Percentiles rank a stretch among this genome's conserved stretches.
phyloP scores from a whole-genome alignment of 2,113 vertebrate genomes.

The Dunckerocampus dactyliophorus region DNA sequence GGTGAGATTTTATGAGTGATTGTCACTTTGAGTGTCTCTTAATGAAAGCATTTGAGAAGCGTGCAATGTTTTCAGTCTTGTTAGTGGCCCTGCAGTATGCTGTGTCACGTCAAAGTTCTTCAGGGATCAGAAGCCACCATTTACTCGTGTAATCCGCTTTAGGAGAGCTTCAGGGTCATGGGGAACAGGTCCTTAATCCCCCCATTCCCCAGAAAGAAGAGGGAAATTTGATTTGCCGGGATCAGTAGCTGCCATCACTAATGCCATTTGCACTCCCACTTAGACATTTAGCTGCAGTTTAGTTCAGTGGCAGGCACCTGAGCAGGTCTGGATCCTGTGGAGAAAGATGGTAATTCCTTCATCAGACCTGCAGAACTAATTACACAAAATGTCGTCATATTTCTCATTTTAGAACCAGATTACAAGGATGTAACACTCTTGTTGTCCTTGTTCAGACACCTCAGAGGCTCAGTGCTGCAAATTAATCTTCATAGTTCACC shows the following conservation, averaged over 20 bases:
- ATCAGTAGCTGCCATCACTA: slow-evolving; percentile 13
- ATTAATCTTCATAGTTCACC: not conserved
- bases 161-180: slow-evolving; percentile 49
- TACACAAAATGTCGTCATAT: too few species aligned
- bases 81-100: slow-evolving; percentile 20
- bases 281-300: slow-evolving; percentile 12
- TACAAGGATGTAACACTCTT: not conserved
- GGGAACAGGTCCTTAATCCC: slow-evolving; percentile 47
- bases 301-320: not conserved
- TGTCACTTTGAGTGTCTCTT: not conserved
- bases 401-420: not conserved
- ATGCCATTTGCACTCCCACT: not conserved
- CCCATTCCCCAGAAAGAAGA: slow-evolving; percentile 17
- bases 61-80: slow-evolving; percentile 1
- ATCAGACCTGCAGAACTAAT: too few species aligned
- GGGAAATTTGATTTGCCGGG: slow-evolving; percentile 36
- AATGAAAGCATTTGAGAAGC: not conserved
- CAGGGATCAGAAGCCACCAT: slow-evolving; percentile 46
- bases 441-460: not conserved
- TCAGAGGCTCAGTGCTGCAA: not conserved
- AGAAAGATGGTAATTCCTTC: too few species aligned
- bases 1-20: slow-evolving; percentile 31
- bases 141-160: slow-evolving; percentile 54
- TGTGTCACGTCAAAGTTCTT: slow-evolving; percentile 49
- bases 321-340: too few species aligned